These are phyloP conservation scores for Platysteira castanea DNA, from an alignment of 2,113 vertebrate genomes.

Conservation along the genomic window DNA sequence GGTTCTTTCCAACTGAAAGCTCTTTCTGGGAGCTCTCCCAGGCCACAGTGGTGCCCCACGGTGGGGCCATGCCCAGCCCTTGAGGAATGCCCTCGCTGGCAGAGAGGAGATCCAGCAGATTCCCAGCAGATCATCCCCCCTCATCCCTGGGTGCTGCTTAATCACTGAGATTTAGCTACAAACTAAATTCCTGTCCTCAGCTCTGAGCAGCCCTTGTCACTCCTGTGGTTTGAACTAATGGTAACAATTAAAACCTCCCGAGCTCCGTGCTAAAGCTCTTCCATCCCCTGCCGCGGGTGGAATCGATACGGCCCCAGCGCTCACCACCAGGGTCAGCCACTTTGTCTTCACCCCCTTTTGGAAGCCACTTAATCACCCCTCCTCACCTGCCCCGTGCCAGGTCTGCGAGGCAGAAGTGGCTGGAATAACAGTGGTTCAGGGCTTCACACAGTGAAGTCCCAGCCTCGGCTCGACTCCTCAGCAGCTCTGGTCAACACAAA, in stretches of 20 bases:
- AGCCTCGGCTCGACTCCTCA: accelerated
- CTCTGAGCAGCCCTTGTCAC: not conserved
- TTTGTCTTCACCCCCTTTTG: not conserved
- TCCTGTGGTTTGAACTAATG: not conserved
- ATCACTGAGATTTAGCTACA: not conserved
- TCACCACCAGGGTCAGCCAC: not conserved
- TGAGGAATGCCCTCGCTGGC: accelerated
- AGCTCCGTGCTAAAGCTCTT: not conserved
- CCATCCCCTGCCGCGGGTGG: not conserved
- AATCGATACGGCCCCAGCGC: not conserved
- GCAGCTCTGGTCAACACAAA: not conserved
- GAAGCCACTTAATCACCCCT: conserved; percentile 19
- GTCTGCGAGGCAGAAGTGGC: not conserved
- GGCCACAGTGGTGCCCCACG: accelerated
- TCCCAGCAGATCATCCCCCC: not conserved
- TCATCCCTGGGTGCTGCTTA: not conserved
- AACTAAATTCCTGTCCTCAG: not conserved
- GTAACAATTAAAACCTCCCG: not conserved
- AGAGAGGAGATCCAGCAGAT: not conserved
- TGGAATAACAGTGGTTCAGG: not conserved
- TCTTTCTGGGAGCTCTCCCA: not conserved
- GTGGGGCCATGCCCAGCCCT: not conserved
- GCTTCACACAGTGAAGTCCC: not conserved
- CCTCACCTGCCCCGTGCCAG: not conserved
- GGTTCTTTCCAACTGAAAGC: not conserved